These are phyloP conservation scores for Bruchidius siliquastri DNA, from an alignment of 2,888 invertebrate species.

Conservation along the genomic window DNA sequence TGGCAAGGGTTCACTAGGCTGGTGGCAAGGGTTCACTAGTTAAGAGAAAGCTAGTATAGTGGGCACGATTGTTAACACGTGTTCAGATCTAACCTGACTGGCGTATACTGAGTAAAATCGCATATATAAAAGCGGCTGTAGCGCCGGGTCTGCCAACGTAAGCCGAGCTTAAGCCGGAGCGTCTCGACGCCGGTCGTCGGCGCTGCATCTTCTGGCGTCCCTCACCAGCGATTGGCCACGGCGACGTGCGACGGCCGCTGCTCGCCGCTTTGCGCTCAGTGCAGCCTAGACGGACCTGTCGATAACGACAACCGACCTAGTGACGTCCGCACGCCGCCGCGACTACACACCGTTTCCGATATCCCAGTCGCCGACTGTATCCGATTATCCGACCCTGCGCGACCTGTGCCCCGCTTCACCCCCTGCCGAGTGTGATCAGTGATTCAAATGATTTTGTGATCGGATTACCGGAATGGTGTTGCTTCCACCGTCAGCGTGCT, in stretches of 20 bases:
- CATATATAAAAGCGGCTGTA: no score
- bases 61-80: no score
- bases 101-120: no score
- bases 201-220: constrained; percentile 21
- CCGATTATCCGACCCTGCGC: constrained; percentile 11
- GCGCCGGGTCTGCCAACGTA: neutral
- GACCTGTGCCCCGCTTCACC: neutral
- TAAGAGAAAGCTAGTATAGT: no score
- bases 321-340: constrained; percentile 5
- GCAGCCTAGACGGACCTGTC: constrained; percentile 42
- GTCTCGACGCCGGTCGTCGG: constrained; percentile 3
- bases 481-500: neutral
- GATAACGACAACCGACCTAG: constrained; percentile 23
- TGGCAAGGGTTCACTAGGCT: no score
- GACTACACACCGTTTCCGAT: constrained; percentile 18
- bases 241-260: constrained; percentile 20
- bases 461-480: constrained; percentile 3
- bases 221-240: constrained; percentile 37
- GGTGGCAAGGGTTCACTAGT: no score
- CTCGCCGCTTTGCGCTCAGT: constrained; percentile 31
- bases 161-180: constrained; percentile 3
- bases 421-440: constrained; percentile 7
- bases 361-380: constrained; percentile 17
- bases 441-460: constrained; percentile 1
- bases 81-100: no score